Conservation (phyloP, 2,113 vertebrate genomes). For the Dromaius novaehollandiae region DNA sequence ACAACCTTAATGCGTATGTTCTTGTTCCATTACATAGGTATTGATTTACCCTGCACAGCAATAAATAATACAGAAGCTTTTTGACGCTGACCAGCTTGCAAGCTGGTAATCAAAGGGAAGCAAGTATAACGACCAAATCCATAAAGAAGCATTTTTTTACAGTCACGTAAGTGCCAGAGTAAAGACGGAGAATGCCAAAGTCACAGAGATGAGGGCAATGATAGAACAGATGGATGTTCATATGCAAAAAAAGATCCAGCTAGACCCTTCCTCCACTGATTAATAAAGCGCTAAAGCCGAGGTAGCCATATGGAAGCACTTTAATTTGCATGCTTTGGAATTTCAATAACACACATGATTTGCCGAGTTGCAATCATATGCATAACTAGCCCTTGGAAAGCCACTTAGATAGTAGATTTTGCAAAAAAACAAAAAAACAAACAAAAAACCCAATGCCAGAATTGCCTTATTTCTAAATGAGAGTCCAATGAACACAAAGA, state of each 20-base stretch:
- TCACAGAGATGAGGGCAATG: neutral
- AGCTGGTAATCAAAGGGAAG: conserved; percentile 10
- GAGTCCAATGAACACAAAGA: neutral
- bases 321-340: neutral
- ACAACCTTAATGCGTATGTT: neutral
- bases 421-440: neutral
- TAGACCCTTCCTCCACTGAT: neutral
- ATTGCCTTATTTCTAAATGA: neutral
- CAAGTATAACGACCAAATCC: neutral
- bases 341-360: neutral
- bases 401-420: neutral
- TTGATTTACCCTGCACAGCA: neutral
- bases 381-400: neutral
- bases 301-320: neutral
- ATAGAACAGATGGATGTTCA: neutral
- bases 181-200: neutral
- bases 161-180: neutral
- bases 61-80: neutral
- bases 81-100: neutral
- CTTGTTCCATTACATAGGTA: neutral
- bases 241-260: neutral
- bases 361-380: neutral
- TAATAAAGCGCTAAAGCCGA: neutral
- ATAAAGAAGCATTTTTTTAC: conserved; percentile 1
- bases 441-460: neutral